Evolutionary conservation across 2,888 invertebrate species (phyloP).

Genomic region (Cerastis rubricosa): DNA sequence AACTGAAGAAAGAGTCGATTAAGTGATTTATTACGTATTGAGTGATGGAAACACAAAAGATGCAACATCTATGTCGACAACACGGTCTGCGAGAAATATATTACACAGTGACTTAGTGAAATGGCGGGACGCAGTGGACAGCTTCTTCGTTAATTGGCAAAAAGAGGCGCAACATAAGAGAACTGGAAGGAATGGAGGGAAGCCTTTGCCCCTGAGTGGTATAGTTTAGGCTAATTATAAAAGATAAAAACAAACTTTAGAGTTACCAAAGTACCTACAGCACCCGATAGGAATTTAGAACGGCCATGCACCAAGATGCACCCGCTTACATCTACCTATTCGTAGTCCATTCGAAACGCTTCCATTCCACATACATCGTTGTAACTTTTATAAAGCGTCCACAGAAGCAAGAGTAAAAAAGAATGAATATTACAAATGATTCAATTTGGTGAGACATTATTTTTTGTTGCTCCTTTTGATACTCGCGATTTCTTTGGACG

Average conservation of each 20-base stretch:
- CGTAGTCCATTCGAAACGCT: neutral
- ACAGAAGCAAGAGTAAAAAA: slow-evolving; percentile 81
- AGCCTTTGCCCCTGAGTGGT: no score
- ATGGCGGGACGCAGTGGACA: no score
- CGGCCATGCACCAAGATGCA: neutral
- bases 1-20: neutral
- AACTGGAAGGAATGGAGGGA: no score
- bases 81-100: neutral
- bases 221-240: no score
- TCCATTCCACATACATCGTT: slow-evolving; percentile 63
- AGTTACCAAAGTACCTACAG: neutral
- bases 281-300: neutral
- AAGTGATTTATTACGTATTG: neutral
- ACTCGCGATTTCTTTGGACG: slow-evolving; percentile 80
- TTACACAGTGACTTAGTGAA: neutral
- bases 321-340: neutral
- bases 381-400: slow-evolving; percentile 74
- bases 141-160: no score
- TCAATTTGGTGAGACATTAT: slow-evolving; percentile 86
- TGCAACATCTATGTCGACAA: neutral
- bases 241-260: no score
- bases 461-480: slow-evolving; percentile 81
- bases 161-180: no score
- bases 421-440: slow-evolving; percentile 88
- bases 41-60: neutral